phyloP scores from a whole-genome alignment of 2,113 vertebrate species.

The Takifugu flavidus region DNA sequence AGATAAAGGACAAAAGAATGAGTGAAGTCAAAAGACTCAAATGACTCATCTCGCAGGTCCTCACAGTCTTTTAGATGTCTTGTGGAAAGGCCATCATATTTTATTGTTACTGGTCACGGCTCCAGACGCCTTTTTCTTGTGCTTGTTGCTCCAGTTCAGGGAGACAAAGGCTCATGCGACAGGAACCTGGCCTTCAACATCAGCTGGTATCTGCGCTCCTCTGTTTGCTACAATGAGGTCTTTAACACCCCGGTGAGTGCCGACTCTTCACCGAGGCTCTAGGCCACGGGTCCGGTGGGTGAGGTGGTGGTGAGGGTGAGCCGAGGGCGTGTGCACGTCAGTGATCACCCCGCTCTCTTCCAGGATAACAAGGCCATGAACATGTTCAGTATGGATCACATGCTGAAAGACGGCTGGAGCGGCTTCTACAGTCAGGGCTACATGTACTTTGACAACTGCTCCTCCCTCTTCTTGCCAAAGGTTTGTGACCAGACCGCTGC shows the following conservation, averaged over 20 bases:
- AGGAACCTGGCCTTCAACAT: constrained; percentile 67
- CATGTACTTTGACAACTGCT: constrained; percentile 81
- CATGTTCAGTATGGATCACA: constrained; percentile 80
- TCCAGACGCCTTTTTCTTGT: not conserved
- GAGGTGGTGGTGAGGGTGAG: too few relatives aligned
- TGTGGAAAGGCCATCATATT: too few relatives aligned
- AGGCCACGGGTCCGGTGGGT: too few relatives aligned
- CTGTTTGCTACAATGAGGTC: constrained; percentile 77
- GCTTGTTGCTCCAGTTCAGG: constrained; percentile 54
- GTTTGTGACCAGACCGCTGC: constrained; percentile 51
- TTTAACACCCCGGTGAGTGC: constrained; percentile 76
- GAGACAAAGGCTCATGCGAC: constrained; percentile 55
- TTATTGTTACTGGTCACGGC: not conserved
- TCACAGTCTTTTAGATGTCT: too few relatives aligned
- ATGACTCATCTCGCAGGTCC: too few relatives aligned
- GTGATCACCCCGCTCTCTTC: not conserved
- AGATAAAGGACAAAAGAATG: too few relatives aligned
- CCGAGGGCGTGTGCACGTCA: too few relatives aligned
- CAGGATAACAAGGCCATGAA: constrained; percentile 79
- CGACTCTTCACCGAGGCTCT: not conserved
- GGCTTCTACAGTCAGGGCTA: constrained; percentile 84
- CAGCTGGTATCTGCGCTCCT: constrained; percentile 78
- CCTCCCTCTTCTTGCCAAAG: constrained; percentile 82
- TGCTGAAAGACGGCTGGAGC: constrained; percentile 80
- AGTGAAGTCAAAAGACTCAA: too few relatives aligned